A percentile compares a stretch with the other conserved stretches of the same genome.
These are phyloP conservation scores for Drosophila virilis DNA, from an alignment of 1,140 invertebrate species.

Conservation along the genomic window DNA sequence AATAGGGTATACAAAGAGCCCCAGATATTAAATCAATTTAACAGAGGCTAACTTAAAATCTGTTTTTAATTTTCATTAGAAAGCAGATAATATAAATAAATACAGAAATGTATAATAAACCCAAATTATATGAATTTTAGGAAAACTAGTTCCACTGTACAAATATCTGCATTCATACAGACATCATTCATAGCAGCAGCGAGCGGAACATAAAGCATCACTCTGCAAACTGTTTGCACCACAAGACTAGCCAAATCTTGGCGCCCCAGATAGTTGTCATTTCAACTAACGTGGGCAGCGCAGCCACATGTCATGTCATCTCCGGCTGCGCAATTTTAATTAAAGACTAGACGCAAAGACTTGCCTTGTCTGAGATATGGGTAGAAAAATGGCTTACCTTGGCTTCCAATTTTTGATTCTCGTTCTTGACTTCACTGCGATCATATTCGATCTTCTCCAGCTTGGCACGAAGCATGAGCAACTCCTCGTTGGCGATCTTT, in stretches of 20 bases:
- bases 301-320: constrained; percentile 40
- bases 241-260: constrained; percentile 24
- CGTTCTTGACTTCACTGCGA: constrained; percentile 92
- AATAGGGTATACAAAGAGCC: too few species aligned
- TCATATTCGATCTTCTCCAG: constrained; percentile 95
- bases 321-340: constrained; percentile 50
- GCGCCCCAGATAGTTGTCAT: constrained; percentile 62
- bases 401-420: constrained; percentile 94
- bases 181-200: constrained; percentile 15
- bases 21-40: too few species aligned
- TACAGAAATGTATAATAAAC: too few species aligned
- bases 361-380: constrained; percentile 9
- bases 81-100: too few species aligned
- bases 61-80: too few species aligned
- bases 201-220: constrained; percentile 24
- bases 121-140: too few species aligned
- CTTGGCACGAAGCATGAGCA: constrained; percentile 92
- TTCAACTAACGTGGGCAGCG: constrained; percentile 26
- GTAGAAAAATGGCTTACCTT: constrained; percentile 88
- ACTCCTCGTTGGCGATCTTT: constrained; percentile 90
- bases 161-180: constrained; percentile 6
- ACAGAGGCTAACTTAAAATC: too few species aligned
- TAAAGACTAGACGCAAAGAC: constrained; percentile 10
- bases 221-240: constrained; percentile 17
- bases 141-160: constrained; percentile 2